Evolutionary conservation across 1,140 invertebrate genomes (phyloP).

Genomic region (Elysia chlorotica): DNA sequence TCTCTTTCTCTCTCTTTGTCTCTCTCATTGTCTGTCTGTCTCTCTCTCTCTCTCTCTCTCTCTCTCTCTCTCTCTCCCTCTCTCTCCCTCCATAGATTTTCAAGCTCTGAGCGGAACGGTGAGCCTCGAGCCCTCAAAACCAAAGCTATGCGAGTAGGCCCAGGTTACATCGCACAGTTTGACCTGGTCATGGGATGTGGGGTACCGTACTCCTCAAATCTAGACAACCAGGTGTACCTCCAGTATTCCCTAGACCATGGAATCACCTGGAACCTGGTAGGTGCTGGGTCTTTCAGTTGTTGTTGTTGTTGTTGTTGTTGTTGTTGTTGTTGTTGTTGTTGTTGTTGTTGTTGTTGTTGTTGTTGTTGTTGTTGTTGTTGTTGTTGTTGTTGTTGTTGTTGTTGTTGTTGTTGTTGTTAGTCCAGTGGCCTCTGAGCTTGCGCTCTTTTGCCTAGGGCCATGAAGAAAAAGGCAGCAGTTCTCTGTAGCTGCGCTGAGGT

Average conservation of each 20-base stretch:
- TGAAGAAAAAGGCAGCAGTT: too few relatives aligned
- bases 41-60: neutral
- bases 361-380: too few relatives aligned
- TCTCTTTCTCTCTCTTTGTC: too few relatives aligned
- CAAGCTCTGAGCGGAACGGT: constrained; percentile 33
- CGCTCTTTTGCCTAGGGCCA: too few relatives aligned
- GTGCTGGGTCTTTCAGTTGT: too few relatives aligned
- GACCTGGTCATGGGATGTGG: constrained; percentile 64
- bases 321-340: too few relatives aligned
- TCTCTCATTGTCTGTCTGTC: neutral
- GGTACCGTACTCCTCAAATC: constrained; percentile 35
- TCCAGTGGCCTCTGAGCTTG: too few relatives aligned
- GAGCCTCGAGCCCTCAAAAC: constrained; percentile 55
- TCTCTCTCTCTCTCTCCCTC: neutral
- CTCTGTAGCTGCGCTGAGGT: too few relatives aligned
- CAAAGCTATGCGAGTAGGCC: constrained; percentile 60
- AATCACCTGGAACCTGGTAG: constrained; percentile 58
- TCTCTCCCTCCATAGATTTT: constrained; percentile 42
- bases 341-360: too few relatives aligned
- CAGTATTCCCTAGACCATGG: constrained; percentile 65
- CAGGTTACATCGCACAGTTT: constrained; percentile 64
- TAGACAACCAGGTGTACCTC: constrained; percentile 56
- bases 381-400: too few relatives aligned
- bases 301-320: too few relatives aligned
- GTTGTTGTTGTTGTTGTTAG: too few relatives aligned